These are phyloP conservation scores for Mellivora capensis DNA, from an alignment of 2,113 vertebrate species.

Conservation along the genomic window DNA sequence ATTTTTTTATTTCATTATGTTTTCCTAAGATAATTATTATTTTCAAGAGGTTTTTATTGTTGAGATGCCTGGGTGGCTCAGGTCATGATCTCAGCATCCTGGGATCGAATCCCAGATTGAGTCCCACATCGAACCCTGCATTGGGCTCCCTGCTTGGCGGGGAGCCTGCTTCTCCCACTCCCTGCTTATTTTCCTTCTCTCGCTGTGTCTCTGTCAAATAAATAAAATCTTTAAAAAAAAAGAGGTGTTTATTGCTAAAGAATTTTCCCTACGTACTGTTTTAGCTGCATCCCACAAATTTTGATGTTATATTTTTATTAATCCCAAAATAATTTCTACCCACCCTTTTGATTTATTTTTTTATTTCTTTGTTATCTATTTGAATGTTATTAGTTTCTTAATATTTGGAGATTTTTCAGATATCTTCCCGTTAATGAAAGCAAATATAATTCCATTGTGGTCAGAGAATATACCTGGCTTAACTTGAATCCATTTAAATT, in stretches of 20 bases:
- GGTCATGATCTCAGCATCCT: too few species aligned
- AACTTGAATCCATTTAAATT: not conserved
- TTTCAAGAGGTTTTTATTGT: too few species aligned
- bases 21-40: too few species aligned
- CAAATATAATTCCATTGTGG: not conserved
- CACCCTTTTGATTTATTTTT: not conserved
- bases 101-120: too few species aligned
- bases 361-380: not conserved
- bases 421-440: not conserved
- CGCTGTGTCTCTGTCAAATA: too few species aligned
- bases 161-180: too few species aligned
- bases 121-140: too few species aligned
- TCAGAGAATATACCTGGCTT: not conserved
- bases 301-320: not conserved
- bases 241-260: not conserved
- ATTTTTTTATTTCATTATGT: not conserved
- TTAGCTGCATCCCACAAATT: not conserved
- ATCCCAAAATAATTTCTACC: not conserved
- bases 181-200: too few species aligned
- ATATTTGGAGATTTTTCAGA: not conserved
- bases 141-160: too few species aligned
- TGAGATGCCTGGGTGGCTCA: too few species aligned
- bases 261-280: not conserved
- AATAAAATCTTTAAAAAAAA: too few species aligned
- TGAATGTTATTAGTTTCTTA: not conserved